These are phyloP conservation scores for Agrochola circellaris DNA, from an alignment of 2,888 invertebrate genomes.

Conservation along the genomic window DNA sequence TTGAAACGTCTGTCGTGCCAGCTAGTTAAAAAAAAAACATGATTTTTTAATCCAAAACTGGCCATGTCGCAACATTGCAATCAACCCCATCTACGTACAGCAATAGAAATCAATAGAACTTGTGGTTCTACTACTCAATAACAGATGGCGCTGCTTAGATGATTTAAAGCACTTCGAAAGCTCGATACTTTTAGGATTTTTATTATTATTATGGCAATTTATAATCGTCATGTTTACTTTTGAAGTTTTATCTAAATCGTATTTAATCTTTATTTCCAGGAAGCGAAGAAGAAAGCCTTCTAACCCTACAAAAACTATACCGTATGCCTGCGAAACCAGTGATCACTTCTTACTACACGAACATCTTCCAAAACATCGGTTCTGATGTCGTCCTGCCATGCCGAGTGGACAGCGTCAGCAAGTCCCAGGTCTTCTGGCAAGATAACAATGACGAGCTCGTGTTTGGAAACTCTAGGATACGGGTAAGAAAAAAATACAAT, in stretches of 20 bases:
- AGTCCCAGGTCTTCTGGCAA: slow-evolving; percentile 92
- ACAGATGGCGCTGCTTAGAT: slow-evolving; percentile 35
- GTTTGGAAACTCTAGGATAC: slow-evolving; percentile 86
- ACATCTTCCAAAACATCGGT: slow-evolving; percentile 91
- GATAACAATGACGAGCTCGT: slow-evolving; percentile 90
- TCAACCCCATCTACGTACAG: slow-evolving; percentile 16
- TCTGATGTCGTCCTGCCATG: slow-evolving; percentile 93
- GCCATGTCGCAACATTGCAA: not conserved
- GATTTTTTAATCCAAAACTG: no score
- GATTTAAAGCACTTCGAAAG: not conserved
- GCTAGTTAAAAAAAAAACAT: no score
- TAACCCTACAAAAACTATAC: slow-evolving; percentile 84
- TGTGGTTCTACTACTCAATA: slow-evolving; percentile 12
- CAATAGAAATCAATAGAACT: not conserved
- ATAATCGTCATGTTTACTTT: no score
- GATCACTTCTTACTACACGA: slow-evolving; percentile 89
- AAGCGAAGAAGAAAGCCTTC: slow-evolving; percentile 74
- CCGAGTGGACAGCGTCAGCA: slow-evolving; percentile 91
- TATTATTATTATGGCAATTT: no score
- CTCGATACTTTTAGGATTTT: not conserved
- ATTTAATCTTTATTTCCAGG: slow-evolving; percentile 60
- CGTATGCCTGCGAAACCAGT: slow-evolving; percentile 85
- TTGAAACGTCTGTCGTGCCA: no score
- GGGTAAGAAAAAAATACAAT: slow-evolving; percentile 75
- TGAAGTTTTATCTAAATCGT: no score